phyloP scores from a whole-genome alignment of 2,113 vertebrate species.

The Gadus macrocephalus region DNA sequence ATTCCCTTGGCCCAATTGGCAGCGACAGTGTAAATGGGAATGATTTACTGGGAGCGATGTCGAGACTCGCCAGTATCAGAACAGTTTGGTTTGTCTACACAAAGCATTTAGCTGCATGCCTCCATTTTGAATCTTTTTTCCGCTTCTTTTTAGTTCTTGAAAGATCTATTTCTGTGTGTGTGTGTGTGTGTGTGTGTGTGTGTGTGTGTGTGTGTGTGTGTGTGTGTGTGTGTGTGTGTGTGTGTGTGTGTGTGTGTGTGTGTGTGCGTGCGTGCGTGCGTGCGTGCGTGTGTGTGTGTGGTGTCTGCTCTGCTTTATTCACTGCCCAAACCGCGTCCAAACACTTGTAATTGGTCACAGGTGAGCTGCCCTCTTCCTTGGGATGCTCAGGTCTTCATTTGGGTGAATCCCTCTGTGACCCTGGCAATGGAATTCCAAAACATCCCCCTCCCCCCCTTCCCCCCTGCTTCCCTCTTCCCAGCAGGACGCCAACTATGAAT shows the following conservation, averaged over 20 bases:
- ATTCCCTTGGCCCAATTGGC: too few species aligned
- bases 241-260: too few species aligned
- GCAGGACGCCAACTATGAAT: conserved; percentile 21
- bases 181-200: conserved; percentile 7
- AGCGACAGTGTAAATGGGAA: too few species aligned
- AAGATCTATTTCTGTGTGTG: background rate
- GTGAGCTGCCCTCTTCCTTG: conserved; percentile 80
- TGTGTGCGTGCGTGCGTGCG: too few species aligned
- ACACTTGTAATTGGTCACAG: conserved; percentile 87
- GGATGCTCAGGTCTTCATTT: conserved; percentile 35
- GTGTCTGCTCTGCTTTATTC: too few species aligned
- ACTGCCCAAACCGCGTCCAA: conserved; percentile 62
- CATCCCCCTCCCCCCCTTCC: background rate
- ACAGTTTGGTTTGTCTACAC: too few species aligned
- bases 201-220: conserved; percentile 51
- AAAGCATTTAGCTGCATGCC: too few species aligned
- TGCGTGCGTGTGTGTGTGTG: too few species aligned
- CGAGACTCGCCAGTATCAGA: too few species aligned
- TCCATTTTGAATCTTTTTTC: too few species aligned
- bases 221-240: too few species aligned
- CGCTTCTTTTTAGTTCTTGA: background rate
- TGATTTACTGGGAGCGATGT: too few species aligned
- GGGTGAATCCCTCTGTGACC: conserved; percentile 77
- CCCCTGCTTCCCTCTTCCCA: conserved; percentile 10
- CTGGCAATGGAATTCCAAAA: conserved; percentile 54